Percentiles rank a stretch among this genome's conserved stretches.
Conservation (phyloP, 2,797 vertebrate species). For the Mallotus villosus region DNA sequence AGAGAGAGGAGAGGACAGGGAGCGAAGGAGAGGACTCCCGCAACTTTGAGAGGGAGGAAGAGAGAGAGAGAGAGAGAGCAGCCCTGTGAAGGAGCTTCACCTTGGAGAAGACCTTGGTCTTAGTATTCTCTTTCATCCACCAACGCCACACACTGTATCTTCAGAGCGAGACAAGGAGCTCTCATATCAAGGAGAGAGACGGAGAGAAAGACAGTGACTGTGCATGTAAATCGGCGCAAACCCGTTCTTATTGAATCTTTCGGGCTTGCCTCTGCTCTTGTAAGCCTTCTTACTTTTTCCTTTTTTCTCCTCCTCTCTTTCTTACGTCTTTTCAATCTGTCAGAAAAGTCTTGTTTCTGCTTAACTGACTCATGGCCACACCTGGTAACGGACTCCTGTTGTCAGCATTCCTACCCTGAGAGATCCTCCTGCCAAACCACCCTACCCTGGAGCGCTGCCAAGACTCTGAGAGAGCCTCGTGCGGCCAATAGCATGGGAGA, state of each 20-base stretch:
- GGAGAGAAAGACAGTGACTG: neutral
- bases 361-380: constrained; percentile 80
- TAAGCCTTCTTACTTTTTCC: neutral
- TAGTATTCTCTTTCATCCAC: constrained; percentile 9
- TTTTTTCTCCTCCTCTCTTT: neutral
- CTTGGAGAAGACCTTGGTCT: constrained; percentile 7
- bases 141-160: constrained; percentile 2
- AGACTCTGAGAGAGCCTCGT: constrained; percentile 44
- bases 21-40: neutral
- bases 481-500: constrained; percentile 33
- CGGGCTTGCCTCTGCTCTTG: constrained; percentile 16
- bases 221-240: constrained; percentile 44
- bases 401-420: constrained; percentile 80
- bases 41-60: neutral
- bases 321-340: constrained; percentile 58
- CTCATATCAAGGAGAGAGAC: neutral
- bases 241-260: constrained; percentile 40
- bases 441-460: constrained; percentile 79
- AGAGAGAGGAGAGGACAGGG: constrained; percentile 3
- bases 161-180: neutral
- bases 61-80: neutral
- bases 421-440: constrained; percentile 78
- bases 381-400: constrained; percentile 82
- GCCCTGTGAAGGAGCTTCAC: constrained; percentile 3
- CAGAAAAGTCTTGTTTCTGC: constrained; percentile 76